phyloP scores from a whole-genome alignment of 2,797 vertebrate species.

The Tenualosa ilisha region DNA sequence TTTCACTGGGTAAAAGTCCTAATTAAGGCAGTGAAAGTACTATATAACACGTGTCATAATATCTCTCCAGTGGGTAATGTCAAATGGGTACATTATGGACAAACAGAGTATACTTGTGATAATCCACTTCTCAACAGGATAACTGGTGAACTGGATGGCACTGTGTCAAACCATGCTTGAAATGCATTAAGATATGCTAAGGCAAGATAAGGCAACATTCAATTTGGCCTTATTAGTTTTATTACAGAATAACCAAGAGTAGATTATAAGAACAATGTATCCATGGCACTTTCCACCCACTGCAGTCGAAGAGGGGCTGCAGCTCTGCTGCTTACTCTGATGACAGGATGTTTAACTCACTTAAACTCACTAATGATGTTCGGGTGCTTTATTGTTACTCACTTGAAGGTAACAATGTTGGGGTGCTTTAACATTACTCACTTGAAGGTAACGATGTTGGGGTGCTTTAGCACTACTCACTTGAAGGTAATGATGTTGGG shows the following conservation, averaged over 20 bases:
- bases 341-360: no score
- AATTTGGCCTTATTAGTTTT: not conserved
- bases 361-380: not conserved
- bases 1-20: not conserved
- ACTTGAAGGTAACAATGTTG: not conserved
- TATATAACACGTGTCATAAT: not conserved
- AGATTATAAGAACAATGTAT: no score
- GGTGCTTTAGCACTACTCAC: not conserved
- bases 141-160: not conserved
- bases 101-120: not conserved
- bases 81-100: not conserved
- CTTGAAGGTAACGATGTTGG: not conserved
- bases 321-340: no score
- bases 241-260: not conserved
- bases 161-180: not conserved
- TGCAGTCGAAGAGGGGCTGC: not conserved
- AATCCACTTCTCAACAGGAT: not conserved
- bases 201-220: not conserved
- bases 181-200: not conserved
- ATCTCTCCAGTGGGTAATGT: not conserved
- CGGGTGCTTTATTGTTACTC: not conserved
- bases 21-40: not conserved
- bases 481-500: not conserved
- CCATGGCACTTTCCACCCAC: not conserved
- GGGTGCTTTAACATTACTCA: not conserved